Conservation (phyloP, 2,113 vertebrate genomes). For the Pangasianodon gigas region DNA sequence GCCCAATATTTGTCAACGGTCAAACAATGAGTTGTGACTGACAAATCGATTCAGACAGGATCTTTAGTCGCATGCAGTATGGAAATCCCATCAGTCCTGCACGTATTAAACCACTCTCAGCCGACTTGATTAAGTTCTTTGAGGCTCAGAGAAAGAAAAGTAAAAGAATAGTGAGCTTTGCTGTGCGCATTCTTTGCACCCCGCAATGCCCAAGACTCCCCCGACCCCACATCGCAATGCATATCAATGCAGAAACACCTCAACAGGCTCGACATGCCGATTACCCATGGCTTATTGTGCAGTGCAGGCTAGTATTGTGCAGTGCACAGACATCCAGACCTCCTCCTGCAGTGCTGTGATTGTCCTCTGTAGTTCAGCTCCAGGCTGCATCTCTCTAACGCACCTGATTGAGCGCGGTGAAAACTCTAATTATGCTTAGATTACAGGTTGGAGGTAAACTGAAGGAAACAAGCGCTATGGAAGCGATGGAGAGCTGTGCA, state of each 20-base stretch:
- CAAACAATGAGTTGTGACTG: constrained; percentile 36
- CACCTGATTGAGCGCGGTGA: constrained; percentile 7
- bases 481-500: neutral
- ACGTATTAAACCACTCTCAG: neutral
- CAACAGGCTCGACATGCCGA: neutral
- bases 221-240: neutral
- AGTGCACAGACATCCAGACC: neutral
- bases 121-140: constrained; percentile 28
- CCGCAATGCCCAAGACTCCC: neutral
- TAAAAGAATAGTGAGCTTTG: constrained; percentile 21
- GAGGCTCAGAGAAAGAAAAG: neutral
- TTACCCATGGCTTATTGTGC: constrained; percentile 10
- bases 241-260: constrained; percentile 11
- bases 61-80: constrained; percentile 30
- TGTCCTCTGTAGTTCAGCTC: neutral
- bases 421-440: constrained; percentile 24
- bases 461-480: neutral
- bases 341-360: constrained; percentile 8
- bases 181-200: constrained; percentile 18
- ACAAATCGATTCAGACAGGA: constrained; percentile 38
- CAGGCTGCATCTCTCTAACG: neutral
- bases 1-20: constrained; percentile 20
- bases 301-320: constrained; percentile 1
- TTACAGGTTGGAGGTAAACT: constrained; percentile 27
- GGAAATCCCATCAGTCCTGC: constrained; percentile 12